phyloP scores from a whole-genome alignment of 92 coral and sea anemone species.

The Palythoa grandiflora region DNA sequence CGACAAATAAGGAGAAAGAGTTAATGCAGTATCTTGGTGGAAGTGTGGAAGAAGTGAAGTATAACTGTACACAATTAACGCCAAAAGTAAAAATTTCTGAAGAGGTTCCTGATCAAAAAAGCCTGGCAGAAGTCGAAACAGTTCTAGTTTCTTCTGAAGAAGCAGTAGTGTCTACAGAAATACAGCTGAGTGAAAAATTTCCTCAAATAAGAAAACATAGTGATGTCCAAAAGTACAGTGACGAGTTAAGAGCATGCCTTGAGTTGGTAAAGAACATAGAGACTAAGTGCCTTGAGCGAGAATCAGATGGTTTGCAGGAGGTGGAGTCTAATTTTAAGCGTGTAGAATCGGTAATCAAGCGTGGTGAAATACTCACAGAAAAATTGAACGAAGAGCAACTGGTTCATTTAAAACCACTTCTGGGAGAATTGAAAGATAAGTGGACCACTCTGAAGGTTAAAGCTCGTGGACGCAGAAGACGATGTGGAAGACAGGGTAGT shows the following conservation, averaged over 20 bases:
- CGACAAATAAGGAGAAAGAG: slow-evolving; percentile 79
- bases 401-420: slow-evolving; percentile 50
- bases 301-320: slow-evolving; percentile 47
- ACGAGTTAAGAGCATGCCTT: slow-evolving; percentile 54
- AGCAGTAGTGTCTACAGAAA: background rate
- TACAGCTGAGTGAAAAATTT: slow-evolving; percentile 2
- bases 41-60: slow-evolving; percentile 35
- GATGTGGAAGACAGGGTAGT: slow-evolving; percentile 65
- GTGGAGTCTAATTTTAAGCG: slow-evolving; percentile 53
- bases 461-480: slow-evolving; percentile 63
- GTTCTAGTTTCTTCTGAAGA: background rate
- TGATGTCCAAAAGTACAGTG: slow-evolving; percentile 36
- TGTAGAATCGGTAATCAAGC: slow-evolving; percentile 62
- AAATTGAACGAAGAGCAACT: slow-evolving; percentile 48
- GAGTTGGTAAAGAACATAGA: slow-evolving; percentile 49
- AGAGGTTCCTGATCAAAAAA: background rate
- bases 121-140: background rate
- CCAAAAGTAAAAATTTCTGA: background rate
- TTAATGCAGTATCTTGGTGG: slow-evolving; percentile 74
- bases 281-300: slow-evolving; percentile 50
- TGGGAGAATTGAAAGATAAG: slow-evolving; percentile 59
- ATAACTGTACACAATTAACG: background rate
- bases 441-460: slow-evolving; percentile 67
- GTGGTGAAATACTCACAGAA: slow-evolving; percentile 55
- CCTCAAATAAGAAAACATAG: background rate